Conservation (phyloP, 1,140 invertebrate genomes). For the Dysdera silvatica region DNA sequence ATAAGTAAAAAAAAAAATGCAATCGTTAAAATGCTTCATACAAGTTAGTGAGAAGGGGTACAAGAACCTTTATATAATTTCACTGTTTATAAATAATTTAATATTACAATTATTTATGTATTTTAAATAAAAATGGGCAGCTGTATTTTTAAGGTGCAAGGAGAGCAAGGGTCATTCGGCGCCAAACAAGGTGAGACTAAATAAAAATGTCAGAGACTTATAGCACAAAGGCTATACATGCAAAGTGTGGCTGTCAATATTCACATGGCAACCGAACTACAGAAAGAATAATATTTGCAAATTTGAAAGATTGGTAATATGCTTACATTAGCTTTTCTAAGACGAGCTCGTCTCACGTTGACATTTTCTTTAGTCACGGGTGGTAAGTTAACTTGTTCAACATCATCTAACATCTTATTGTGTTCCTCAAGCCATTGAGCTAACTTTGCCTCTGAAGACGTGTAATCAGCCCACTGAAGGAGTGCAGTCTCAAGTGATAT, state of each 20-base stretch:
- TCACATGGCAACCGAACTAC: neutral
- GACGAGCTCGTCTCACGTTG: constrained; percentile 19
- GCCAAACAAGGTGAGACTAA: too few species aligned
- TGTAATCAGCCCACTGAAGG: constrained; percentile 91
- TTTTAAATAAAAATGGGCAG: too few species aligned
- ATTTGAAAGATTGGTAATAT: neutral
- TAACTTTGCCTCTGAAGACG: constrained; percentile 78
- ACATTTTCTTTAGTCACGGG: constrained; percentile 24
- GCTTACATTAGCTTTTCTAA: constrained; percentile 30
- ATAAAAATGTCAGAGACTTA: too few species aligned
- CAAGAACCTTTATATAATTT: too few species aligned
- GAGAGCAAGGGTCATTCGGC: too few species aligned
- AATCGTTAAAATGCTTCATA: neutral
- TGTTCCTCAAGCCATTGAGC: constrained; percentile 92
- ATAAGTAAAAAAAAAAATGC: neutral
- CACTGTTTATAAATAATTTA: too few species aligned
- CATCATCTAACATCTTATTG: constrained; percentile 87
- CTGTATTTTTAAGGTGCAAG: too few species aligned
- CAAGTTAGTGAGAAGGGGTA: too few species aligned
- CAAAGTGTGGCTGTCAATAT: too few species aligned
- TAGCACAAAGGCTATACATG: too few species aligned
- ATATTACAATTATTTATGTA: too few species aligned
- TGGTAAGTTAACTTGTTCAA: constrained; percentile 48
- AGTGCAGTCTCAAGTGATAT: constrained; percentile 84
- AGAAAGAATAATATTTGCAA: neutral